A percentile compares a stretch with the other conserved stretches of the same genome.
Evolutionary conservation across 2,888 invertebrate genomes (phyloP).

Genomic region (Drosophila peninsularis): DNA sequence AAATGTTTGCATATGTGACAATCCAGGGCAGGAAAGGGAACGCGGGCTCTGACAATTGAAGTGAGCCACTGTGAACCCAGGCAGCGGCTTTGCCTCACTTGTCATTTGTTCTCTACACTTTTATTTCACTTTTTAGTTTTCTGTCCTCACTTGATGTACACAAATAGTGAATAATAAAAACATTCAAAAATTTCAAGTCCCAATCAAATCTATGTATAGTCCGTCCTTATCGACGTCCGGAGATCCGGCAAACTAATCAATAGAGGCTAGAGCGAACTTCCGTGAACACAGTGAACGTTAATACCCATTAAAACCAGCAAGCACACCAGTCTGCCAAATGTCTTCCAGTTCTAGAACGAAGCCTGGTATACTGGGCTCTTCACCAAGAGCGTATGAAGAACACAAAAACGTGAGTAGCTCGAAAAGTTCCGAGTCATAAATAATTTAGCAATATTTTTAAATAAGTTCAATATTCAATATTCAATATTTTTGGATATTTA

Average conservation of each 20-base stretch:
- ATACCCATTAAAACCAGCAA: background rate
- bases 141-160: conserved; percentile 1
- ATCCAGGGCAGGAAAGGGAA: background rate
- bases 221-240: background rate
- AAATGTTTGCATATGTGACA: conserved; percentile 51
- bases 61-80: conserved; percentile 17
- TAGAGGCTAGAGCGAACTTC: conserved; percentile 1
- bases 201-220: conserved; percentile 11
- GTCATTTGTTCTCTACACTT: conserved; percentile 4
- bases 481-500: too few species aligned
- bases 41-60: conserved; percentile 3
- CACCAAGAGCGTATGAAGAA: background rate
- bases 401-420: conserved; percentile 6
- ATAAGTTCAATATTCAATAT: too few species aligned
- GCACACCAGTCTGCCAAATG: background rate
- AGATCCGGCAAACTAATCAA: background rate
- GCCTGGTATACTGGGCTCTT: background rate
- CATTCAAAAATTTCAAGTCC: conserved; percentile 12
- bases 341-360: background rate
- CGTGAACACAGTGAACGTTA: background rate
- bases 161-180: conserved; percentile 1
- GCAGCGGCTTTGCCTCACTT: conserved; percentile 1
- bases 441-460: background rate
- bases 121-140: conserved; percentile 6
- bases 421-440: background rate